Base-by-base conservation (phyloP, 2,888 invertebrate species). In the Dryobotodes eremita region DNA sequence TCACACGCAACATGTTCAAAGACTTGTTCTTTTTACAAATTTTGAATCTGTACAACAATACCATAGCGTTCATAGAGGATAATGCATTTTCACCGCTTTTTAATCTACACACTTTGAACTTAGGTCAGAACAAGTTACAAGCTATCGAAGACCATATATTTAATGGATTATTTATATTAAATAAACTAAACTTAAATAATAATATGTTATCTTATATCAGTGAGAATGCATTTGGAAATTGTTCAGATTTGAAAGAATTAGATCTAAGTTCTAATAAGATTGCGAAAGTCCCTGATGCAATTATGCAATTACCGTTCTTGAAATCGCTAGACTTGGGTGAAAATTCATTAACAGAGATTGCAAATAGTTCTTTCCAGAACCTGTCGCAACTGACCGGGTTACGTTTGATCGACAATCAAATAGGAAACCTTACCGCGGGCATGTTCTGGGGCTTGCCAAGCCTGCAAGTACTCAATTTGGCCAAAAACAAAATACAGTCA, bases 301-400 rank as follows among this genome's bases (percentile, higher is more conserved):
- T 99, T 89, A 97, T 98, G 92, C 98, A 98, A 92, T 97, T 99
- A 89, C 97, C 98, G 85, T 98, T 98, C 94, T 97, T 99, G 92
- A 98, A 98, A 95, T 98, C 98, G 17, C 97, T 99, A 84, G 99
- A 99, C 95, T 97, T 99, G 93, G 99, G 99, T 75, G 99, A 99
- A 95, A 99, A 99, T 96, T 98, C 98, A 93, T 98, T 99, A 89
- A 98, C 97, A 83, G 98, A 98, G 86, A 98, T 99, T 91, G 97
- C 97, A 88, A 98, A 99, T 91, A 98, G 98, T 87, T 98, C 98
- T 46, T 98, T 99, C 93, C 98, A 97, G 92, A 98, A 98, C 94
- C 97, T 99, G 88, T 98, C 98, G 87, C 98, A 99, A 94, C 96
- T 99, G 90, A 98, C 98, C 82, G 98, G 99, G 59, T 96, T 99